Base-by-base conservation (phyloP, 2,888 invertebrate genomes). In the Petrolisthes manimaculis region DNA sequence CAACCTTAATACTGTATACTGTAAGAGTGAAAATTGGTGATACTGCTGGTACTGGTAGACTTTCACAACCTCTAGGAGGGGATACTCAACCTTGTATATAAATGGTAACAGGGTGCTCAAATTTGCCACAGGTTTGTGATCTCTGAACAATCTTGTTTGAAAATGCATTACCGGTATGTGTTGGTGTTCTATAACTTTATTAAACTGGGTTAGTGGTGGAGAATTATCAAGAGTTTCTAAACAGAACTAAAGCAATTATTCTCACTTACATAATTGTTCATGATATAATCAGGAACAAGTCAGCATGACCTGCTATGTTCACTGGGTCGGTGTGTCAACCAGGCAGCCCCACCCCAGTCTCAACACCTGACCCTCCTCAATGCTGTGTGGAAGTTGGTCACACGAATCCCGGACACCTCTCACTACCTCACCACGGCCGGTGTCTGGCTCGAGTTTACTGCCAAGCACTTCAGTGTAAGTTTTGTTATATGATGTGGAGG, bases 361-460 rank as follows among this genome's bases (percentile, higher is more conserved):
- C 84, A 88, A 53, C 88, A 88, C 37, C 77, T 88, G 18, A 61
- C 88, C 8, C 81, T 88, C 12, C 84, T 88, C 8, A 88, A 88
- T 67, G 86, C 67, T 75, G 90, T 86, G 37, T 89, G 89, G 88
- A 82, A 84, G 61, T 86, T 86, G 14, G 79, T 90, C 61, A 82
- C 87, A 5, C 85, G 84, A 56, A 81, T 89, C 9, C 75, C 83
- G 8, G n/a, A 54, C 14, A 79, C 83, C 37, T 61, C 83, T 3
- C 67, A 84, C 56, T 90, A 90, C 86, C 84, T 90, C 51, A 37
- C 86, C 14, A 79, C 89, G 6, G 89, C 89, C 18, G 74, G 86
- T 3, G 69, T 89, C 18, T 90, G 90, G 90, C 88, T 90, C n/a
- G 83, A 86, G 55, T 90, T 86, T 55, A 89, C 90, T 67, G 88